phyloP scores from a whole-genome alignment of 64 coral and sea anemone species.

The Catalaphyllia jardinei region DNA sequence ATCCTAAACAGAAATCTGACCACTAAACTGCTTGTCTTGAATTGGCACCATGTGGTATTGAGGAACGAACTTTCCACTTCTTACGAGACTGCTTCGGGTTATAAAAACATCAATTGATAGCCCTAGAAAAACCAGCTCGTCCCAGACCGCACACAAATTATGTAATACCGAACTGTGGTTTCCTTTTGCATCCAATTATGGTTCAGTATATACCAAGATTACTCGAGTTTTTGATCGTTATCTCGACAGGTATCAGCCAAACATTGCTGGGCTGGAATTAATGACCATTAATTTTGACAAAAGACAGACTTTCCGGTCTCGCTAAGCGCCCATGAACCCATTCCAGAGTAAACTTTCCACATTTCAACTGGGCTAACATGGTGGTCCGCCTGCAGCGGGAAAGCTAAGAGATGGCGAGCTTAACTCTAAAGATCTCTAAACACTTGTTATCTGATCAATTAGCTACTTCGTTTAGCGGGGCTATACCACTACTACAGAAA shows the following conservation, averaged over 20 bases:
- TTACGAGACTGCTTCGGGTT: background rate
- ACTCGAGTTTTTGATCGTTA: slow-evolving; percentile 21
- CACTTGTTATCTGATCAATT: background rate
- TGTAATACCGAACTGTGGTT: background rate
- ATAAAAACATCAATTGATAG: background rate
- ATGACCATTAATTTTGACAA: slow-evolving; percentile 53
- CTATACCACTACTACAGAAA: background rate
- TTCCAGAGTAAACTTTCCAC: background rate
- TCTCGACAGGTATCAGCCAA: slow-evolving; percentile 15
- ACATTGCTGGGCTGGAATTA: slow-evolving; percentile 28
- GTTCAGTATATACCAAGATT: background rate
- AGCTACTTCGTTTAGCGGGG: background rate
- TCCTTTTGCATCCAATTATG: slow-evolving; percentile 46
- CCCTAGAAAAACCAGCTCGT: too few species aligned
- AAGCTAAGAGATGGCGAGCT: too few species aligned
- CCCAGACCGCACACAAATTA: slow-evolving; percentile 9
- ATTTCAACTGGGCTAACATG: background rate
- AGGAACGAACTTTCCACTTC: background rate
- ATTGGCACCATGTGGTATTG: background rate
- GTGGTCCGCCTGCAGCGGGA: background rate
- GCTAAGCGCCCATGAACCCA: background rate
- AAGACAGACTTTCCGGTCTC: slow-evolving; percentile 39
- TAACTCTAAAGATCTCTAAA: too few species aligned
- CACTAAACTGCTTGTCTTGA: background rate
- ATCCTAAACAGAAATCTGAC: slow-evolving; percentile 7